phyloP scores from a whole-genome alignment of 2,113 vertebrate genomes.

The Aramus guarauna region DNA sequence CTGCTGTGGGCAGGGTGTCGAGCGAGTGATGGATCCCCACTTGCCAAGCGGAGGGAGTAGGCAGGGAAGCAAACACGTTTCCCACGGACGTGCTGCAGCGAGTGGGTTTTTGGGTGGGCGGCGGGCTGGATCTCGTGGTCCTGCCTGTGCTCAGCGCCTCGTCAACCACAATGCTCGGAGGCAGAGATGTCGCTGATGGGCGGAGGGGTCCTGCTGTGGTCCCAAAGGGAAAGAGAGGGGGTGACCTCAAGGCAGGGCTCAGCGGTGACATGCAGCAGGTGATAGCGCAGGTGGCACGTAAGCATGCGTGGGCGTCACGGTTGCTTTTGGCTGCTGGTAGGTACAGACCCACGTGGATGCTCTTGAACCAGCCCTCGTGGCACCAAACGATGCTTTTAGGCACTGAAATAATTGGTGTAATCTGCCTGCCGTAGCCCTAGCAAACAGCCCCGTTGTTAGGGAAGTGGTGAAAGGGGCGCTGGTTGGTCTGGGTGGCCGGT shows the following conservation, averaged over 20 bases:
- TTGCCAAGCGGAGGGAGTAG: background rate
- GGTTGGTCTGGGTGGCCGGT: background rate
- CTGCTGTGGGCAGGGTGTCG: background rate
- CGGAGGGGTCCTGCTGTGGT: rapidly evolving
- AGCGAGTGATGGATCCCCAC: background rate
- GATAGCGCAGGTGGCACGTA: background rate
- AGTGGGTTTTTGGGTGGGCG: background rate
- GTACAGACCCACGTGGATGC: rapidly evolving
- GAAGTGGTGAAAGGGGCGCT: background rate
- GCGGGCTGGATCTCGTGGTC: background rate
- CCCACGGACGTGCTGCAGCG: background rate
- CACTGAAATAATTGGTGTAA: rapidly evolving
- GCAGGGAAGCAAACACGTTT: rapidly evolving
- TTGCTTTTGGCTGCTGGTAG: background rate
- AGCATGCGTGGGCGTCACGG: background rate
- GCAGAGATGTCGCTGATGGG: background rate
- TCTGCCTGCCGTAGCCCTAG: background rate
- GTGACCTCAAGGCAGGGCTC: background rate
- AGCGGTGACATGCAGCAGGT: background rate
- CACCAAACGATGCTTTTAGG: background rate
- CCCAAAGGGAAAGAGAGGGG: background rate
- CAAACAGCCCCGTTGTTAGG: background rate
- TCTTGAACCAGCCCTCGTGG: rapidly evolving
- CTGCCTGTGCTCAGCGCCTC: background rate
- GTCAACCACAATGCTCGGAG: rapidly evolving